Evolutionary conservation across 2,797 vertebrate species (phyloP).

Genomic region (Masticophis lateralis): DNA sequence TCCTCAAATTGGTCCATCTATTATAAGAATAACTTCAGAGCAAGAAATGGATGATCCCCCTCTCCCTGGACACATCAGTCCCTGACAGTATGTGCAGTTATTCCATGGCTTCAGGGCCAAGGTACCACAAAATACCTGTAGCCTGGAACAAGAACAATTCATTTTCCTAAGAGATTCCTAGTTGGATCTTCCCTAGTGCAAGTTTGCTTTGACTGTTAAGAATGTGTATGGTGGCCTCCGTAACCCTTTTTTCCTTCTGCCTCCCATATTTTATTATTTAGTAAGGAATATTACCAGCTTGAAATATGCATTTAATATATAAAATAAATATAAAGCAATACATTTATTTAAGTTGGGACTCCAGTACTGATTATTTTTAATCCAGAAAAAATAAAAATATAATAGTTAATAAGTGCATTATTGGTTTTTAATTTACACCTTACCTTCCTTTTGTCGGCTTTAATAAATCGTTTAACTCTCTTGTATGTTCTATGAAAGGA

Average conservation of each 20-base stretch:
- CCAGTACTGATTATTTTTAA: not conserved
- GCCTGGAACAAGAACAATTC: not conserved
- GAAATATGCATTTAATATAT: not conserved
- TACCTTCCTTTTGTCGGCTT: conserved; percentile 83
- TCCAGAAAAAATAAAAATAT: not conserved
- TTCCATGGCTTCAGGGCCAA: not conserved
- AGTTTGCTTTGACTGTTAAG: not conserved
- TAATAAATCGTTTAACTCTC: conserved; percentile 75
- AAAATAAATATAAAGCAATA: not conserved
- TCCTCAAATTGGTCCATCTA: not conserved
- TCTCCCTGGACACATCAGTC: too few species aligned
- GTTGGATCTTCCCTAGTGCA: not conserved
- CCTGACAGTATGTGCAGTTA: not conserved
- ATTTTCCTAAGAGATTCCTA: not conserved
- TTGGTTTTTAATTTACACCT: not conserved
- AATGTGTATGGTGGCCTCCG: not conserved
- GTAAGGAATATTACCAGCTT: not conserved
- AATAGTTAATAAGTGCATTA: not conserved
- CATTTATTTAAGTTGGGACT: not conserved
- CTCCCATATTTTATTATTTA: not conserved
- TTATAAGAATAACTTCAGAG: not conserved
- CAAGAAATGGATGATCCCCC: not conserved
- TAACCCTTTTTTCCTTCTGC: not conserved
- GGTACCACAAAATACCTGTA: not conserved
- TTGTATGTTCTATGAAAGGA: conserved; percentile 75